Base-by-base conservation (phyloP, 2,113 vertebrate genomes). In the Phrynosoma platyrhinos region DNA sequence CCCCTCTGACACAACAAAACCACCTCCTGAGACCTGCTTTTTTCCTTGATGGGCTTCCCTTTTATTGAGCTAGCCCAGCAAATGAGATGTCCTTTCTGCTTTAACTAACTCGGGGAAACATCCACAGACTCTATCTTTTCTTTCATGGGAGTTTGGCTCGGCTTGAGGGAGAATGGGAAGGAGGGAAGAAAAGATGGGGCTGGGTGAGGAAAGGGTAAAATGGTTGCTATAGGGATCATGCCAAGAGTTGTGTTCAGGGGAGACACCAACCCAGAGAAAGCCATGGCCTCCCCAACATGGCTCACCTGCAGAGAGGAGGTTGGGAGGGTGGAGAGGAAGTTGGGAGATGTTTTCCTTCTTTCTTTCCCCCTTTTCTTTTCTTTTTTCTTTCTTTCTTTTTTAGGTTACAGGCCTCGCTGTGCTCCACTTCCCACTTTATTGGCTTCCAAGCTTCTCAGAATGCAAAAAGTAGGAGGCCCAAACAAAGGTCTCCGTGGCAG, bases 71-170 rank as follows among this genome's bases (percentile, higher is more conserved):
- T 66, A 71, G 64, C 32, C 78, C 71, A 14, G 10, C 71, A 82
- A 93, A 90, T 87, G 79, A 90, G 88, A 87, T 90, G 92, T 87
- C 78, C 89, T 89, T 87, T 87, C 87, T 81, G 68, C 88, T 91
- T 89, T 93, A 92, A 93, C 89, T 85, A 82, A 93, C 92, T 93
- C 66, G 52, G 88, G 86, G 87, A 92, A 90, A 88, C 89, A 79
- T 81, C 79, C 77, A 42, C 47, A 47, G 84, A 92, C 91, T 93
- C 91, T 89, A 93, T 92, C 83, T 90, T 90, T 66, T 64, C 68
- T 94, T 91, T 92, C 91, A 91, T 40, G 53, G 87, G 53, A 62
- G 79, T 75, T 47, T 66, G 83, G 82, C 84, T 86, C 82, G 91
- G 89, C 87, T 71, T 52, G 83, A 62, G 47, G 85, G 53, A 79